Percentiles rank a stretch among this genome's conserved stretches.
Conservation (phyloP, 2,888 invertebrate genomes). For the Periphyllus acericola region DNA sequence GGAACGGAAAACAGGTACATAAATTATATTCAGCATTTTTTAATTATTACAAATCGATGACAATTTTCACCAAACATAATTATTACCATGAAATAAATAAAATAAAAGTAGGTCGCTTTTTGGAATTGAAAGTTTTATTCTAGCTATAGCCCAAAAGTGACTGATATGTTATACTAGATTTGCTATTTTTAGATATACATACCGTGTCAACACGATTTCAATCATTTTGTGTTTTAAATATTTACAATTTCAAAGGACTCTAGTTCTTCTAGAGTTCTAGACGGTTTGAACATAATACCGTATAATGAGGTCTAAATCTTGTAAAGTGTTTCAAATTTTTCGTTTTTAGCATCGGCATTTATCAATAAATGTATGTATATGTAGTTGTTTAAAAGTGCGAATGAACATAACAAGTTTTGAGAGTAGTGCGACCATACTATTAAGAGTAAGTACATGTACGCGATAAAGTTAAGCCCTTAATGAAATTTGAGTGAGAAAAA, state of each 20-base stretch:
- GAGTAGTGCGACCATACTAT: not conserved
- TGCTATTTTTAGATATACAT: not conserved
- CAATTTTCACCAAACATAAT: not conserved
- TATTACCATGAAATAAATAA: not conserved
- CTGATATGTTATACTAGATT: not conserved
- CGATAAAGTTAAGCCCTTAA: not conserved
- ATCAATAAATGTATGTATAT: too few relatives aligned
- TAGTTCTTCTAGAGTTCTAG: too few relatives aligned
- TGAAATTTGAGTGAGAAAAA: not conserved
- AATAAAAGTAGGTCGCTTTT: not conserved
- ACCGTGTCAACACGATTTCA: not conserved
- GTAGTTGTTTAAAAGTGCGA: too few relatives aligned
- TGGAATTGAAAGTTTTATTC: not conserved
- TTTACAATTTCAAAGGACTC: not conserved
- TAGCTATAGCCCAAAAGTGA: not conserved
- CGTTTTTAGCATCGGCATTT: not conserved
- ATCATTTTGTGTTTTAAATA: not conserved
- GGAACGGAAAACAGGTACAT: constrained; percentile 30
- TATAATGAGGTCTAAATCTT: not conserved
- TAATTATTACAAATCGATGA: too few relatives aligned
- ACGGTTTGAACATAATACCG: not conserved
- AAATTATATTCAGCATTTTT: too few relatives aligned
- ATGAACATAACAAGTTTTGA: too few relatives aligned
- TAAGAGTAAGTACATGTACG: not conserved
- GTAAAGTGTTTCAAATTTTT: not conserved